These are phyloP conservation scores for Drosophila multiciliata DNA, from an alignment of 2,888 invertebrate genomes.

Conservation along the genomic window DNA sequence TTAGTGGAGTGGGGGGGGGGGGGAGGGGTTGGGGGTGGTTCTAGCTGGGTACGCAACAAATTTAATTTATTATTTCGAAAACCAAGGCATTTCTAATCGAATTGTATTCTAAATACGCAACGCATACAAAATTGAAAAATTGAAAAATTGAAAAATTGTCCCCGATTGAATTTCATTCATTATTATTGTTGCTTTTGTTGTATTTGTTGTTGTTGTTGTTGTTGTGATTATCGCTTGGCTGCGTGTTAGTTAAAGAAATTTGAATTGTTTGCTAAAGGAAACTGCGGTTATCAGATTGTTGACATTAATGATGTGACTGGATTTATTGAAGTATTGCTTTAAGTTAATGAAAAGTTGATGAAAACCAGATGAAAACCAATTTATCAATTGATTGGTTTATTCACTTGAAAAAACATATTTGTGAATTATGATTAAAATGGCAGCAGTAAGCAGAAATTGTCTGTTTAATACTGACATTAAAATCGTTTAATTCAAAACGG, in stretches of 20 bases:
- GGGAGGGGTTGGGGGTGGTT: background rate
- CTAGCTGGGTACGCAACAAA: constrained; percentile 56
- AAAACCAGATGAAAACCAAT: background rate
- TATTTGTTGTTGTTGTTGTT: constrained; percentile 24
- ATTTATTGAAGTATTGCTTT: background rate
- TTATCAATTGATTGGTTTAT: constrained; percentile 1
- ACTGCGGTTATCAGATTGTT: constrained; percentile 74
- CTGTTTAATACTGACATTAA: background rate
- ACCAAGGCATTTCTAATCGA: constrained; percentile 84
- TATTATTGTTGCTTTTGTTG: constrained; percentile 28
- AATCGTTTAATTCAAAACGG: background rate
- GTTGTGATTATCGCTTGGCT: constrained; percentile 35
- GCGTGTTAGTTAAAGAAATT: constrained; percentile 49
- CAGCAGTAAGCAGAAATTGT: background rate
- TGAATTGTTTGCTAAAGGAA: constrained; percentile 58
- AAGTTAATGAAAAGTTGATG: background rate
- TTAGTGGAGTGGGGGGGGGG: background rate
- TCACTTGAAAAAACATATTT: no score
- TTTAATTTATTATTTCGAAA: constrained; percentile 83
- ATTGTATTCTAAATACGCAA: constrained; percentile 83
- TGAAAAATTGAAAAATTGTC: constrained; percentile 75
- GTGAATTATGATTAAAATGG: no score
- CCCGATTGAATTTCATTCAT: constrained; percentile 50
- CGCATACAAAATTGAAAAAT: constrained; percentile 80
- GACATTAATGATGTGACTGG: constrained; percentile 66